Percentiles rank a stretch among this genome's conserved stretches.
These are phyloP conservation scores for Erythrolamprus reginae DNA, from an alignment of 2,113 vertebrate species.

Conservation along the genomic window DNA sequence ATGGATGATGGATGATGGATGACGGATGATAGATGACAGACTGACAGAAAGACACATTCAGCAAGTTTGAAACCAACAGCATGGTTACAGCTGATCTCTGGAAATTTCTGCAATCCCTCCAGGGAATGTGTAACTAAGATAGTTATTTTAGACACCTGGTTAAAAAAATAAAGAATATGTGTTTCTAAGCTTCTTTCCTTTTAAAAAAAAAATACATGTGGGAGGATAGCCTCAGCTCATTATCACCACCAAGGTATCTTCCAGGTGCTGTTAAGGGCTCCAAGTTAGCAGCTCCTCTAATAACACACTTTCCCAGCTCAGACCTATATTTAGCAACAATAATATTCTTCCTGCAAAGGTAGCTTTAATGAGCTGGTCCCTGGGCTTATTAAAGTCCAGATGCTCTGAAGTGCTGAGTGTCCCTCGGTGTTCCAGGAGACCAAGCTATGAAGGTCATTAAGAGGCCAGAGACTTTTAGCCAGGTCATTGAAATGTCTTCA, in stretches of 20 bases:
- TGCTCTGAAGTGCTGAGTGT: not conserved
- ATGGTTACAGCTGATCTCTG: not conserved
- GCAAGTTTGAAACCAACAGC: not conserved
- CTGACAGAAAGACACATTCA: not conserved
- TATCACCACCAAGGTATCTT: not conserved
- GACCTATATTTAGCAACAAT: not conserved
- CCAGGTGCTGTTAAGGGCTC: not conserved
- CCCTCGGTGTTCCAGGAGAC: not conserved
- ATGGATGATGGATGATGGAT: too few species aligned
- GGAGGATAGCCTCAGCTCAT: not conserved
- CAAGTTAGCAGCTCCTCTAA: not conserved
- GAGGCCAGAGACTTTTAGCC: not conserved
- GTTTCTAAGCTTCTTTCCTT: not conserved
- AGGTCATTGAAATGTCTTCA: fast-evolving
- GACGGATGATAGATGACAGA: too few species aligned
- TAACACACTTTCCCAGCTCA: not conserved
- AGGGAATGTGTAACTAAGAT: not conserved
- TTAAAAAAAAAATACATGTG: not conserved
- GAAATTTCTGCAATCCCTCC: not conserved
- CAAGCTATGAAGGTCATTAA: not conserved
- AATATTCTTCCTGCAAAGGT: not conserved
- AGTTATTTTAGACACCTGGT: not conserved
- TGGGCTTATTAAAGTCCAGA: not conserved
- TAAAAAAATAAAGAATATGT: not conserved
- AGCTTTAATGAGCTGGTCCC: not conserved